Evolutionary conservation across 92 coral and sea anemone genomes (phyloP).

Genomic region (Porites divaricata): DNA sequence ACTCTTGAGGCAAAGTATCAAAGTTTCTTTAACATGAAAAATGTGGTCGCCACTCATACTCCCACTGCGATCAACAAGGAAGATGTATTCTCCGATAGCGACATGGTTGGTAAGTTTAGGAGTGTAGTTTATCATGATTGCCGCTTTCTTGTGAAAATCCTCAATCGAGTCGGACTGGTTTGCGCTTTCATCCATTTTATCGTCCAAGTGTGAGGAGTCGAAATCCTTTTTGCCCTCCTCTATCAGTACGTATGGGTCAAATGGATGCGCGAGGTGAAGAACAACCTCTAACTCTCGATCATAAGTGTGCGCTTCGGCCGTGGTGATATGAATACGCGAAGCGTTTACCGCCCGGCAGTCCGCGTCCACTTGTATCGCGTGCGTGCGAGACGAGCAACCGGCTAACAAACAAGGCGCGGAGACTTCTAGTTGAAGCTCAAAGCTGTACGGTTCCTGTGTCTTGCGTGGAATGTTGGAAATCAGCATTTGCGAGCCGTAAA

Average conservation of each 20-base stretch:
- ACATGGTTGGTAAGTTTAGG: slow-evolving; percentile 65
- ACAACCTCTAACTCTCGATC: slow-evolving; percentile 88
- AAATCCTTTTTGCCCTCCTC: slow-evolving; percentile 80
- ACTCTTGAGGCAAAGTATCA: slow-evolving; percentile 88
- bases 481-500: slow-evolving; percentile 81
- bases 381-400: slow-evolving; percentile 94
- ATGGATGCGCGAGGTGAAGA: slow-evolving; percentile 87
- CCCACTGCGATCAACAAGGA: slow-evolving; percentile 97
- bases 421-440: slow-evolving; percentile 87
- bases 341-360: slow-evolving; percentile 91
- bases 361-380: slow-evolving; percentile 98
- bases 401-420: slow-evolving; percentile 93
- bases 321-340: slow-evolving; percentile 85
- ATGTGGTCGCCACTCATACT: slow-evolving; percentile 97
- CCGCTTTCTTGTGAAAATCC: slow-evolving; percentile 77
- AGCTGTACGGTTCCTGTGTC: slow-evolving; percentile 87
- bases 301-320: slow-evolving; percentile 90
- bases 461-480: slow-evolving; percentile 74
- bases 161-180: slow-evolving; percentile 55
- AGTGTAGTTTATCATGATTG: slow-evolving; percentile 84
- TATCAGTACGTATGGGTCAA: slow-evolving; percentile 86
- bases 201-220: slow-evolving; percentile 15
- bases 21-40: slow-evolving; percentile 88
- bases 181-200: background rate
- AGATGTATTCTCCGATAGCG: slow-evolving; percentile 76